Base-by-base conservation (phyloP, 2,888 invertebrate species). In the Crocallis elinguaria region DNA sequence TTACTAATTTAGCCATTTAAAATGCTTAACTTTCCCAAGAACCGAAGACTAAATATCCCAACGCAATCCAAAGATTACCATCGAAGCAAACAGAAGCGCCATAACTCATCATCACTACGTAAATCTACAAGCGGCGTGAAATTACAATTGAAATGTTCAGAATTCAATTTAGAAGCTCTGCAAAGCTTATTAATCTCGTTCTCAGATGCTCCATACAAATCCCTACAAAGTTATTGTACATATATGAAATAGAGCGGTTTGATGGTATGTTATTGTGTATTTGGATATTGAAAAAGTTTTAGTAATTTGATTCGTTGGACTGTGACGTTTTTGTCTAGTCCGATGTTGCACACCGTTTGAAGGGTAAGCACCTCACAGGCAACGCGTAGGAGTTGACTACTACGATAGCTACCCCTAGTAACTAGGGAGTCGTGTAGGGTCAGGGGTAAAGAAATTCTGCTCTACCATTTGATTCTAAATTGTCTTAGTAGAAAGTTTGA, bases 121-220 rank as follows among this genome's bases (percentile, higher is more conserved):
- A 45, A 37, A 50, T 37, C 29, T 12, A 16, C 44, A 29, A 13
- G 27, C n/a, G 23, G 14, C 29, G 44, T n/a, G 46, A 46, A 29
- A 37, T 39, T 9, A 11, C 37, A 25, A 49, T 50, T 42, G 21
- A 30, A 48, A 39, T 48, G 42, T 33, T 38, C 41, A 44, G 32
- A 46, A 55, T 50, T 33, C 35, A 30, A 56, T 50, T 50, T 46
- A 23, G 41, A 9, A 30, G 44, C 46, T 38, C 13, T 37, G 38
- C 38, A 35, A 39, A 50, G 49, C 45, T 52, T 38, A 43, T 43
- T 50, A 50, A 50, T 50, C 38, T 32, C 38, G 33, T 50, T 44
- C 14, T 50, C 23, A 17, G 11, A 19, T n/a, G 29, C 46, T 14
- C n/a, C n/a, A n/a, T n/a, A n/a, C n/a, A n/a, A n/a, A n/a, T n/a